Evolutionary conservation across 2,888 invertebrate genomes (phyloP), one percentile per base, ranked within the genome.

Genomic region (Cephalotes varians): DNA sequence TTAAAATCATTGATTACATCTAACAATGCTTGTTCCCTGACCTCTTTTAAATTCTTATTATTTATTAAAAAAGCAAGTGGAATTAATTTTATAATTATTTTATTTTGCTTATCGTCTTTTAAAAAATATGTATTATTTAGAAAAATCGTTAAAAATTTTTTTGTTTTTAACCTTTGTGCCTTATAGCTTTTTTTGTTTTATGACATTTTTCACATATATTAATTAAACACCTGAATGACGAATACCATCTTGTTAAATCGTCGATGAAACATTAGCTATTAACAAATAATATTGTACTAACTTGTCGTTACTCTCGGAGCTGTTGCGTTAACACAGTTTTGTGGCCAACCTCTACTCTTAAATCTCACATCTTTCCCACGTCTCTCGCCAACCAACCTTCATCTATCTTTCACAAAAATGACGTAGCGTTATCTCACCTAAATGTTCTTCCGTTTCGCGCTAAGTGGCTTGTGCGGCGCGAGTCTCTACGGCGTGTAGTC

Each of bases 351-450:
- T 67, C 58, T 69, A 79, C 71, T 83, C 82, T 84, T 83, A 47
- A 85, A 81, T 85, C 74, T 79, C 85, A 21, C 79, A 82, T 28
- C 76, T 85, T 88, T 88, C 86, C 81, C 88, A 84, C 86, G 83
- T 88, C 76, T 82, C 73, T 34, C n/a, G 82, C 79, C 74, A 62
- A 44, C 77, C 49, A 84, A 76, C 67, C 72, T 28, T 74, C 62
- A 69, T 56, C 58, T 65, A 80, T 76, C 62, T 79, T 81, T 74
- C 74, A 65, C 54, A 31, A 56, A 76, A 60, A 31, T 34, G 69
- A 64, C 47, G 74, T 51, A 79, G 44, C 40, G 31, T 56, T 80
- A 80, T 40, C 60, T 28, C 60, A 5, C 37, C 58, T 73, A 73
- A 80, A 80, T 51, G 51, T 65, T 76, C 62, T 64, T 73, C 37